Conservation (phyloP, 2,113 vertebrate species). For the Cavia porcellus region DNA sequence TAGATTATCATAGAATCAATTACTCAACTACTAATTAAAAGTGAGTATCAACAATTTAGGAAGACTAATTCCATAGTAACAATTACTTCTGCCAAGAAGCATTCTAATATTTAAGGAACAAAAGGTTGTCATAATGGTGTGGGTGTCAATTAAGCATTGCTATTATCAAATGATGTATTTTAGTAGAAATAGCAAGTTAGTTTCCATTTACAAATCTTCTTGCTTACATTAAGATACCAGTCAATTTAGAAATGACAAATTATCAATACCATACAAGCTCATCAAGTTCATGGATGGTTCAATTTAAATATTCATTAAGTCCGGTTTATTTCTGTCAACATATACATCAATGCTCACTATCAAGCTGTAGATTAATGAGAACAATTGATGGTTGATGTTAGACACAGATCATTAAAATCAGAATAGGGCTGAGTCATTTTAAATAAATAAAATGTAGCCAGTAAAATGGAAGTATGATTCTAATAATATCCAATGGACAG, state of each 20-base stretch:
- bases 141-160: constrained; percentile 23
- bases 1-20: constrained; percentile 58
- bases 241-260: constrained; percentile 66
- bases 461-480: neutral
- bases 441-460: constrained; percentile 21
- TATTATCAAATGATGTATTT: constrained; percentile 27
- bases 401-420: constrained; percentile 64
- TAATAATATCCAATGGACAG: neutral
- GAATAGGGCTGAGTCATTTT: constrained; percentile 12
- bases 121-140: constrained; percentile 31
- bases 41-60: constrained; percentile 58
- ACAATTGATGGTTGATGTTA: constrained; percentile 46
- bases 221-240: constrained; percentile 10
- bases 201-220: neutral
- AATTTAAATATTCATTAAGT: constrained; percentile 59
- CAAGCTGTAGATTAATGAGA: constrained; percentile 45
- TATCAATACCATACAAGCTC: constrained; percentile 35
- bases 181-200: constrained; percentile 35
- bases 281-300: constrained; percentile 65
- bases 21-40: constrained; percentile 69
- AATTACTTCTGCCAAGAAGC: constrained; percentile 28
- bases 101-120: constrained; percentile 64
- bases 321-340: constrained; percentile 59
- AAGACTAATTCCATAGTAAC: constrained; percentile 63
- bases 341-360: constrained; percentile 35